Evolutionary conservation across 2,888 invertebrate genomes (phyloP).

Genomic region (Scrobipalpa atriplicella): DNA sequence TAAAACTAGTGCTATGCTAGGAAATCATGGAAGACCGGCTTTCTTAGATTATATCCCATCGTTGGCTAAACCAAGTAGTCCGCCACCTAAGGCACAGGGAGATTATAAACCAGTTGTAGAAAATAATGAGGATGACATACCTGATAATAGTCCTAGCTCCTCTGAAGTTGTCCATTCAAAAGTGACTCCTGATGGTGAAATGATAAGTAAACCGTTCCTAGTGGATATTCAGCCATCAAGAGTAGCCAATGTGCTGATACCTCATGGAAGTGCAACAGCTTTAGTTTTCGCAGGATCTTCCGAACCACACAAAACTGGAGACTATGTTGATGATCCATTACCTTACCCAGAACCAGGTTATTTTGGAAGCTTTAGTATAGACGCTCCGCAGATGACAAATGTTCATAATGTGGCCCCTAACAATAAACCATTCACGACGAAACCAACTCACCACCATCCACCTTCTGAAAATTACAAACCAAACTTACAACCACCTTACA

Average conservation of each 20-base stretch:
- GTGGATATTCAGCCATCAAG: slow-evolving; percentile 93
- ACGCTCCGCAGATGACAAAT: slow-evolving; percentile 82
- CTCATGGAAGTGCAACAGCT: slow-evolving; percentile 89
- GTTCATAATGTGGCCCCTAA: slow-evolving; percentile 76
- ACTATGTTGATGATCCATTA: slow-evolving; percentile 90
- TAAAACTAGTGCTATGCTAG: slow-evolving; percentile 52
- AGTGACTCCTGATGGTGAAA: slow-evolving; percentile 69
- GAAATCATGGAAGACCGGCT: slow-evolving; percentile 69
- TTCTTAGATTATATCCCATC: slow-evolving; percentile 77
- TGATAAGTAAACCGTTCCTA: slow-evolving; percentile 86
- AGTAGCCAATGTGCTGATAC: slow-evolving; percentile 90
- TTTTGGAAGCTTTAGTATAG: slow-evolving; percentile 82
- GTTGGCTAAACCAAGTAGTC: slow-evolving; percentile 52
- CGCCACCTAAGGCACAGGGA: slow-evolving; percentile 48
- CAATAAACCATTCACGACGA: slow-evolving; percentile 52
- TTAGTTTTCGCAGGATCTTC: slow-evolving; percentile 88
- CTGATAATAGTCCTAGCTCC: slow-evolving; percentile 75
- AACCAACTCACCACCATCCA: slow-evolving; percentile 46
- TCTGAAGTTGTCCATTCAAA: slow-evolving; percentile 71
- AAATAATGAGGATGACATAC: slow-evolving; percentile 48
- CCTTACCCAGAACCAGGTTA: slow-evolving; percentile 88
- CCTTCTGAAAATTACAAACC: slow-evolving; percentile 49
- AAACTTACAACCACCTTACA: slow-evolving; percentile 42
- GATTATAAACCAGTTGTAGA: slow-evolving; percentile 52
- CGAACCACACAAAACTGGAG: slow-evolving; percentile 89